Percentiles rank a stretch among this genome's conserved stretches.
phyloP scores from a whole-genome alignment of 2,113 vertebrate genomes.

The Leucoraja erinaceus region DNA sequence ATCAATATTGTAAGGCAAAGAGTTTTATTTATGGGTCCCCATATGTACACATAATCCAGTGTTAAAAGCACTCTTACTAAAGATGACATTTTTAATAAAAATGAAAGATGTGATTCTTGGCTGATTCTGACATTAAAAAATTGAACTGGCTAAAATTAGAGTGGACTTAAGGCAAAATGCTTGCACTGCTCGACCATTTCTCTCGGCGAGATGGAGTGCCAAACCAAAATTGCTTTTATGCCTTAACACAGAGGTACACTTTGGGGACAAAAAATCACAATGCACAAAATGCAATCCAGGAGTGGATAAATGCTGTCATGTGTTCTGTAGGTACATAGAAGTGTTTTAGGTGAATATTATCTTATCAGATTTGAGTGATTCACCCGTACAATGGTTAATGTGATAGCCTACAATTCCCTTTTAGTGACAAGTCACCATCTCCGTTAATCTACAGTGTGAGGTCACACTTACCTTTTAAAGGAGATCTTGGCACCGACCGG shows the following conservation, averaged over 20 bases:
- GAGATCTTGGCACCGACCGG: no score
- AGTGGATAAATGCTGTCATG: not conserved
- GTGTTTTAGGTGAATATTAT: not conserved
- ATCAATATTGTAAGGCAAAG: not conserved
- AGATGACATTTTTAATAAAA: not conserved
- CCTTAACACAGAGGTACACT: not conserved
- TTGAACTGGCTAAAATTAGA: not conserved
- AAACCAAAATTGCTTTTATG: not conserved
- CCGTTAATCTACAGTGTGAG: no score
- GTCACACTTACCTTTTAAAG: no score
- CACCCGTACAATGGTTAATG: not conserved
- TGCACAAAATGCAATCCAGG: not conserved
- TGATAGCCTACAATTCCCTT: not conserved
- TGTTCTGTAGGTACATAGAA: not conserved
- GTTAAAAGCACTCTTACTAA: not conserved
- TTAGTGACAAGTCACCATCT: no score
- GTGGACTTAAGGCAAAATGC: not conserved
- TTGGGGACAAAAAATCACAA: not conserved
- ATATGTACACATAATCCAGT: not conserved
- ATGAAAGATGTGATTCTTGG: not conserved
- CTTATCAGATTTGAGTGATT: not conserved
- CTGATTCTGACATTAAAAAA: not conserved
- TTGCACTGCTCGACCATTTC: not conserved
- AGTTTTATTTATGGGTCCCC: not conserved
- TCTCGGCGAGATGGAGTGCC: not conserved